Base-by-base conservation (phyloP, 1,140 invertebrate genomes). In the Lordiphosa clarofinis region DNA sequence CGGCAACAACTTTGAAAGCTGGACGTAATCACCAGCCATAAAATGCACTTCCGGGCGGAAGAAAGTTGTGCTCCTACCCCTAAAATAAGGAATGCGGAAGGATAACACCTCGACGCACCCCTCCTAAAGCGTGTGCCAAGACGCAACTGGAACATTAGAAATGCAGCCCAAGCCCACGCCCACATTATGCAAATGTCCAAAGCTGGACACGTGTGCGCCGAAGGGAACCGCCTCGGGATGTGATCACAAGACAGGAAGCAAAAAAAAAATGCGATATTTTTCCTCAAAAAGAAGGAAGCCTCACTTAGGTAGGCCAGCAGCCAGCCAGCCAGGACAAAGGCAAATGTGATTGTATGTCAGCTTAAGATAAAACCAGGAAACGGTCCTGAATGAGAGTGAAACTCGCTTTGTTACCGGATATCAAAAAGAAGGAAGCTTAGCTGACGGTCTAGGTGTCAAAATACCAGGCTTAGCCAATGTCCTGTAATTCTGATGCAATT, bases 391-490 rank as follows among this genome's bases (percentile, higher is more conserved):
- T 37, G 46, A 66, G 63, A 65, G 61, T 37, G 46, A 78, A 69
- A 70, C 48, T 61, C 24, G 12, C 69, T 64, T 82, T 82, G 76
- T 78, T 65, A 56, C 63, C 68, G 76, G 68, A 84, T 82, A 82
- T 82, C 52, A 73, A 72, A 61, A 56, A 3, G 21, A 21, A 4
- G 21, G 63, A 54, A 82, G 78, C 78, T 82, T 78, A 84, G 56
- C 40, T n/a, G 40, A 64, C 12, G 47, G 19, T 19, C n/a, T 54
- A 87, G 86, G 86, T 88, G 86, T 88, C 86, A 86, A 87, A 87
- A 88, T 87, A 84, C 73, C 42, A 31, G 56, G 31, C 70, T 88
- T 84, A 88, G 86, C 86, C 81, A 87, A 82, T 88, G 86, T 82
- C 69, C 61, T 50, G 48, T 86, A 86, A 87, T 78, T 82, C 55